These are phyloP conservation scores for Pseudeuparius sepicola DNA, from an alignment of 2,888 invertebrate species.

Conservation along the genomic window DNA sequence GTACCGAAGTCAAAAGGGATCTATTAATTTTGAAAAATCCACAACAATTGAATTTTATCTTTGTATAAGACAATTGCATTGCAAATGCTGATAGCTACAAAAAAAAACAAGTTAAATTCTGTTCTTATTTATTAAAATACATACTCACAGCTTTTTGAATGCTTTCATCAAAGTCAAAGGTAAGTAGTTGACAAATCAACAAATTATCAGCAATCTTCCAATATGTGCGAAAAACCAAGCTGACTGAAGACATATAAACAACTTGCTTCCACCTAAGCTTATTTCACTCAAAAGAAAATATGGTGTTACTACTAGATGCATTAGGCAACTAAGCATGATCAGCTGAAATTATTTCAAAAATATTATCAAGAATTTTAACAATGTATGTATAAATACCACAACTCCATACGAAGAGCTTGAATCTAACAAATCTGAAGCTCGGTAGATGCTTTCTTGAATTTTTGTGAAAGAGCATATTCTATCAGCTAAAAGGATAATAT, in stretches of 20 bases:
- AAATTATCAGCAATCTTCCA: slow-evolving; percentile 23
- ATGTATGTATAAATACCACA: slow-evolving; percentile 16
- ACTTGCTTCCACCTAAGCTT: slow-evolving; percentile 19
- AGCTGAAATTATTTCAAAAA: too few relatives aligned
- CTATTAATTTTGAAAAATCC: slow-evolving; percentile 27
- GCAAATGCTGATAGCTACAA: slow-evolving; percentile 24
- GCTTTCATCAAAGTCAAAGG: slow-evolving; percentile 20
- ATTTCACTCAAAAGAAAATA: slow-evolving; percentile 24
- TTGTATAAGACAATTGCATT: slow-evolving; percentile 22
- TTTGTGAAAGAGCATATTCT: too few relatives aligned
- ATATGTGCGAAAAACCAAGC: slow-evolving; percentile 23
- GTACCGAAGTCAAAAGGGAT: slow-evolving; percentile 26
- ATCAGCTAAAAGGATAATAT: too few relatives aligned
- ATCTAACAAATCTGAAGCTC: too few relatives aligned
- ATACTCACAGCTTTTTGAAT: slow-evolving; percentile 21
- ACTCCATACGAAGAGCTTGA: slow-evolving; percentile 17
- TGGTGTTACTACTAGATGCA: slow-evolving; percentile 25
- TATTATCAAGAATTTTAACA: too few relatives aligned
- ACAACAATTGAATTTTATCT: slow-evolving; percentile 24
- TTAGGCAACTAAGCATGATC: slow-evolving; percentile 24
- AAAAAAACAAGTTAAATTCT: neutral
- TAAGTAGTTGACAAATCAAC: slow-evolving; percentile 22
- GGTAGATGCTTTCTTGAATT: too few relatives aligned
- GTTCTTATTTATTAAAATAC: slow-evolving; percentile 1
- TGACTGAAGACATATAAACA: slow-evolving; percentile 32